Conservation (phyloP, 2,888 invertebrate species). For the Tenthredo scrophulariae region DNA sequence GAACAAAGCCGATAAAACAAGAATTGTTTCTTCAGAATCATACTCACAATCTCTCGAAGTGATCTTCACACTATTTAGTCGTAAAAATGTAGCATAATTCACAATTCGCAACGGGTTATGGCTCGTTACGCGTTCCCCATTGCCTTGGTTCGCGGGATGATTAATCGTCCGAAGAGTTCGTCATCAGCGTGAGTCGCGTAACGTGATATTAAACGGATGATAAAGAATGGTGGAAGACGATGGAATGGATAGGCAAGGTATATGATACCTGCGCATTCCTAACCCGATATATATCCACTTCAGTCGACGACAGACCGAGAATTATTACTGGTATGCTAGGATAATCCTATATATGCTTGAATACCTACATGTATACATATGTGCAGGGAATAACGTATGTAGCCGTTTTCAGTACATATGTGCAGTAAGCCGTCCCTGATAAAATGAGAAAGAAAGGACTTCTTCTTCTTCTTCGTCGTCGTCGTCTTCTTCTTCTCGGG, state of each 20-base stretch:
- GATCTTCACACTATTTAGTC: background rate
- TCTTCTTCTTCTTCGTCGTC: background rate
- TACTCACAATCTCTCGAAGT: background rate
- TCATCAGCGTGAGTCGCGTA: background rate
- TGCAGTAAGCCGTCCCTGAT: background rate
- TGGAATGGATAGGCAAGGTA: background rate
- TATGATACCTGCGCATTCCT: conserved; percentile 9
- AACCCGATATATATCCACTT: background rate
- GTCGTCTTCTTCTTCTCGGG: conserved; percentile 16
- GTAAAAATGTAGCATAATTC: conserved; percentile 55
- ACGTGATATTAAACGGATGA: background rate
- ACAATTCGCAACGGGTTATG: conserved; percentile 56
- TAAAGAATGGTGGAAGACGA: background rate
- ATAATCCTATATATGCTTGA: background rate
- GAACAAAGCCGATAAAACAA: background rate
- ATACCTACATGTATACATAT: background rate
- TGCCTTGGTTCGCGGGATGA: background rate
- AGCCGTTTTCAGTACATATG: background rate
- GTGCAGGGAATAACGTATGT: background rate
- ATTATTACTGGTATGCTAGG: conserved; percentile 24
- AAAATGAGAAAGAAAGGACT: conserved; percentile 13
- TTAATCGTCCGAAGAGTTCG: background rate
- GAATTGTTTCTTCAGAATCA: background rate
- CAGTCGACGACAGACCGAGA: background rate
- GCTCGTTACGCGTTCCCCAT: conserved; percentile 51